Base-by-base conservation (phyloP, 2,888 invertebrate species). In the Brachyptera risi region DNA sequence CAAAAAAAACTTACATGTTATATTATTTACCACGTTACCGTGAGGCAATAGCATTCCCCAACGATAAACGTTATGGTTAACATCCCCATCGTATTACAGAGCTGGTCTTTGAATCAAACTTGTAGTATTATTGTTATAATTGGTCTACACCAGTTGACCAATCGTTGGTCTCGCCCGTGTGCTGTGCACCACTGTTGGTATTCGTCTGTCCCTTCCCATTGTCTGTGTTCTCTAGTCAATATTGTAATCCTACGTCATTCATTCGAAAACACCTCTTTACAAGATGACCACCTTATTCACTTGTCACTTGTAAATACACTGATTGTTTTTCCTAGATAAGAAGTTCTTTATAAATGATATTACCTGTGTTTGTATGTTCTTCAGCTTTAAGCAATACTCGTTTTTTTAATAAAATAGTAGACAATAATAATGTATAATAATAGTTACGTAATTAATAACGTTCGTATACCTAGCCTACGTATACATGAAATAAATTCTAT, bases 91-190 rank as follows among this genome's bases (percentile, higher is more conserved):
- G n/a, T n/a, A n/a, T n/a, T n/a, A n/a, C n/a, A n/a, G n/a, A n/a
- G n/a, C n/a, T n/a, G n/a, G n/a, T n/a, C 17, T 5, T 1, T 9
- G 13, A 40, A 26, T 15, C n/a, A 4, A 2, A 19, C n/a, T 1
- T 13, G 24, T 23, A 23, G 13, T 26, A 1, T 27, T n/a, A n/a
- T n/a, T n/a, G n/a, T n/a, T n/a, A n/a, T n/a, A n/a, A n/a, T n/a
- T n/a, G n/a, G n/a, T n/a, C n/a, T n/a, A n/a, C n/a, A n/a, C n/a
- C n/a, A n/a, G n/a, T n/a, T n/a, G n/a, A n/a, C n/a, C n/a, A n/a
- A n/a, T n/a, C n/a, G n/a, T n/a, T 69, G 62, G 58, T 57, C 71
- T 73, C 72, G 71, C 72, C 72, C 73, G 71, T 72, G 72, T 72
- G 73, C 72, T 72, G 72, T 73, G 73, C 71, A 68, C 70, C 68